Conservation (phyloP, 1,140 invertebrate genomes). For the Littorina saxatilis region DNA sequence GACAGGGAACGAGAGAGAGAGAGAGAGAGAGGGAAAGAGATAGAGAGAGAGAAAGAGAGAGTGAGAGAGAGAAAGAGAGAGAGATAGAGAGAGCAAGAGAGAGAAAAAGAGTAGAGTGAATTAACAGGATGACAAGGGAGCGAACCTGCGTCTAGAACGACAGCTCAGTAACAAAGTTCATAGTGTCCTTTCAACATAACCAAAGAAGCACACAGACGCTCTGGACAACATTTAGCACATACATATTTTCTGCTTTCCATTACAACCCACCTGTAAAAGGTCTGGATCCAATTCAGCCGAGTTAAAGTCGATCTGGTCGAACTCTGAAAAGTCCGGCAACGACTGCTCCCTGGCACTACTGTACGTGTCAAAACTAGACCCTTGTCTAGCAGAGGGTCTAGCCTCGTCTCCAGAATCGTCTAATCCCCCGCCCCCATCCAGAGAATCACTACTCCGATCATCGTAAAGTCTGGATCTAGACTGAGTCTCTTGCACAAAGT, state of each 20-base stretch:
- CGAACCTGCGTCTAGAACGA: too few species aligned
- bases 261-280: slow-evolving; percentile 48
- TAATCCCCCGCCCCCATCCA: slow-evolving; percentile 48
- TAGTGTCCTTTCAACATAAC: too few species aligned
- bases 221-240: neutral
- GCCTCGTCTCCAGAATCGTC: slow-evolving; percentile 56
- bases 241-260: too few species aligned
- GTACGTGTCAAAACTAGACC: slow-evolving; percentile 60
- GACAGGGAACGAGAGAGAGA: too few species aligned
- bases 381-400: slow-evolving; percentile 46
- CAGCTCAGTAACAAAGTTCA: too few species aligned
- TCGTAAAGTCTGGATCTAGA: slow-evolving; percentile 32
- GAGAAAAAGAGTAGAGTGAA: neutral
- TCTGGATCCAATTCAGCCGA: slow-evolving; percentile 66
- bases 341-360: slow-evolving; percentile 43
- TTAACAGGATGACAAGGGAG: too few species aligned
- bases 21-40: too few species aligned
- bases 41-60: too few species aligned
- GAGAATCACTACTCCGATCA: neutral
- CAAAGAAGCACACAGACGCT: neutral
- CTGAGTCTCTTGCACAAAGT: slow-evolving; percentile 57
- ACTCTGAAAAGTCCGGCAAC: slow-evolving; percentile 63
- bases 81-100: too few species aligned
- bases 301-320: slow-evolving; percentile 62
- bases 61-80: too few species aligned